phyloP scores from a whole-genome alignment of 2,113 vertebrate species.

The Agelaius phoeniceus region DNA sequence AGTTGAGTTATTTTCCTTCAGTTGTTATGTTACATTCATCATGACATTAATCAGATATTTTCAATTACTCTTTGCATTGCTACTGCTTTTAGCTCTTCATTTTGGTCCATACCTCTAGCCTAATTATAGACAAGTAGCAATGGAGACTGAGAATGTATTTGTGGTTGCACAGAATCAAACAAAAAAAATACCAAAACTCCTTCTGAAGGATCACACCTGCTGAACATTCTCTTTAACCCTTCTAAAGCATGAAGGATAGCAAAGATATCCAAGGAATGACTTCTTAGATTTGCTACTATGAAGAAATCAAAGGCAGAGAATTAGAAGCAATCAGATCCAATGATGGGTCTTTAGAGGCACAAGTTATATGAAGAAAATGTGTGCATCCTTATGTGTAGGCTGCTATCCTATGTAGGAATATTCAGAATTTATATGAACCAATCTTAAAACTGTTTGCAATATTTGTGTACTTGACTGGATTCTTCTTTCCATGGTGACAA shows the following conservation, averaged over 20 bases:
- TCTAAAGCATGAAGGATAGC: not conserved
- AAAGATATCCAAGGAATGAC: not conserved
- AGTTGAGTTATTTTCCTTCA: constrained; percentile 25
- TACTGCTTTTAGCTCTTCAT: not conserved
- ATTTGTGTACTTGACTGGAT: not conserved
- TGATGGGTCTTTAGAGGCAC: not conserved
- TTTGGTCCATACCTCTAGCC: not conserved
- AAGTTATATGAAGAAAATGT: not conserved
- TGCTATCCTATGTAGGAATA: not conserved
- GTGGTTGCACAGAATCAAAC: not conserved
- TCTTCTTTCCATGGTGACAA: not conserved
- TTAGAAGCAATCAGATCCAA: not conserved
- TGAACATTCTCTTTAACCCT: not conserved
- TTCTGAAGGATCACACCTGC: not conserved
- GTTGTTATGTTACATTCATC: not conserved
- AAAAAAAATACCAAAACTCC: not conserved
- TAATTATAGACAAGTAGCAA: not conserved
- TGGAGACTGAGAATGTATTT: not conserved
- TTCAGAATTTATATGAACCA: not conserved
- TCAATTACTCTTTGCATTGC: not conserved
- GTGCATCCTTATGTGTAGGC: not conserved
- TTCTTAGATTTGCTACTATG: not conserved
- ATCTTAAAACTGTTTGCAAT: not conserved
- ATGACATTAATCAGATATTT: constrained; percentile 4
- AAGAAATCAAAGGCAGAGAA: not conserved